Conservation (phyloP, 2,113 vertebrate species). For the Malurus melanocephalus region DNA sequence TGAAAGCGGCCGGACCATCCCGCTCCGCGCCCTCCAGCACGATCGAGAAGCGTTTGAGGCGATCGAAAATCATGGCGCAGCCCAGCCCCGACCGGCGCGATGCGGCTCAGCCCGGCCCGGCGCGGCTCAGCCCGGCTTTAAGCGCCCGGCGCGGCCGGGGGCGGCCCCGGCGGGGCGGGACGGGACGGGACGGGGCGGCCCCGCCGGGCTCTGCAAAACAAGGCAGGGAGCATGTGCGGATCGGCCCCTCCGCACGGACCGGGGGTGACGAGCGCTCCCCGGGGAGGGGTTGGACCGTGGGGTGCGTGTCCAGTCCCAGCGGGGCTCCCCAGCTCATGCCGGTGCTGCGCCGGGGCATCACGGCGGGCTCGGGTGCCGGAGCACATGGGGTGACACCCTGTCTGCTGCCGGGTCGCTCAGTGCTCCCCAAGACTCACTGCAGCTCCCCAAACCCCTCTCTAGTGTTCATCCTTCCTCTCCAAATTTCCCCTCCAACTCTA, state of each 20-base stretch:
- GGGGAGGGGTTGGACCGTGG: fast-evolving
- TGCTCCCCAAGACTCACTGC: not conserved
- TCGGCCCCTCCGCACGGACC: not conserved
- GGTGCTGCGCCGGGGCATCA: not conserved
- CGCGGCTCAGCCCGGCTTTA: not conserved
- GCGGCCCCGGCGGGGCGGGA: not conserved
- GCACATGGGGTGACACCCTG: not conserved
- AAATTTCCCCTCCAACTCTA: not conserved
- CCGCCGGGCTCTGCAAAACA: conserved; percentile 6
- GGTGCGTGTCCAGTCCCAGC: fast-evolving
- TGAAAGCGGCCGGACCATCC: conserved; percentile 81
- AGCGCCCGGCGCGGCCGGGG: not conserved
- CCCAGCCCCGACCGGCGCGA: not conserved
- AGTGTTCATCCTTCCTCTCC: not conserved
- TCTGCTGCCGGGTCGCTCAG: not conserved
- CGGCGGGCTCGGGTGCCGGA: not conserved
- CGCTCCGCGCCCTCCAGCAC: conserved; percentile 78
- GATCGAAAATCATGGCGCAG: conserved; percentile 83
- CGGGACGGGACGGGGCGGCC: not conserved
- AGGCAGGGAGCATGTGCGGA: conserved; percentile 34
- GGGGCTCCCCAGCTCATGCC: fast-evolving
- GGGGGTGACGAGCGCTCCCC: fast-evolving
- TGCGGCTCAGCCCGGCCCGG: not conserved
- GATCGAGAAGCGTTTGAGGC: conserved; percentile 80
- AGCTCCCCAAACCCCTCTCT: not conserved